Percentiles rank a stretch among this genome's conserved stretches.
These are phyloP conservation scores for Heliornis fulica DNA, from an alignment of 2,113 vertebrate genomes.

Conservation along the genomic window DNA sequence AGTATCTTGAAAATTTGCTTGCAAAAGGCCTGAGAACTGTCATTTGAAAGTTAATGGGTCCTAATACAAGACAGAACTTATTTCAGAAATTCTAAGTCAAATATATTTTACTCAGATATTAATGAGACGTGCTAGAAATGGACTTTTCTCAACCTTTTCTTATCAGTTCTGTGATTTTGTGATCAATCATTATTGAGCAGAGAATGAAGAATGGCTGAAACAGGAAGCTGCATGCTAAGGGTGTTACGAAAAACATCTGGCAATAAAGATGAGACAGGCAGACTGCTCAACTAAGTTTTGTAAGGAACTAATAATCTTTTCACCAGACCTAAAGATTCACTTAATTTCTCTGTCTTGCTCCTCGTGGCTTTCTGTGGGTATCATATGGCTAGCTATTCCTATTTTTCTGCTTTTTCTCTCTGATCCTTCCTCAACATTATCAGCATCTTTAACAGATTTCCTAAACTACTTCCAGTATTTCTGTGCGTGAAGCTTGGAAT, in stretches of 20 bases:
- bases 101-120: background rate
- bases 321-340: background rate
- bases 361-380: background rate
- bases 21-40: background rate
- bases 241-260: background rate
- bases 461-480: background rate
- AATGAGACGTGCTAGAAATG: background rate
- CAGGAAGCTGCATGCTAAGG: background rate
- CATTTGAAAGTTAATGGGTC: background rate
- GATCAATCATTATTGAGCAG: background rate
- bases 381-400: background rate
- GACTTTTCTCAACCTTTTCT: background rate
- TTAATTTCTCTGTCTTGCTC: background rate
- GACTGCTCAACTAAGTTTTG: background rate
- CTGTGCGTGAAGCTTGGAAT: background rate
- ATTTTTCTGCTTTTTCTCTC: background rate
- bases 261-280: background rate
- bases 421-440: background rate
- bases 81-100: background rate
- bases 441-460: background rate
- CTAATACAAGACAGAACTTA: background rate
- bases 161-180: background rate
- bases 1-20: background rate
- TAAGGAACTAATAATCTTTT: background rate
- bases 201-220: background rate